phyloP scores from a whole-genome alignment of 2,797 vertebrate genomes.

The Buceros bicornis region DNA sequence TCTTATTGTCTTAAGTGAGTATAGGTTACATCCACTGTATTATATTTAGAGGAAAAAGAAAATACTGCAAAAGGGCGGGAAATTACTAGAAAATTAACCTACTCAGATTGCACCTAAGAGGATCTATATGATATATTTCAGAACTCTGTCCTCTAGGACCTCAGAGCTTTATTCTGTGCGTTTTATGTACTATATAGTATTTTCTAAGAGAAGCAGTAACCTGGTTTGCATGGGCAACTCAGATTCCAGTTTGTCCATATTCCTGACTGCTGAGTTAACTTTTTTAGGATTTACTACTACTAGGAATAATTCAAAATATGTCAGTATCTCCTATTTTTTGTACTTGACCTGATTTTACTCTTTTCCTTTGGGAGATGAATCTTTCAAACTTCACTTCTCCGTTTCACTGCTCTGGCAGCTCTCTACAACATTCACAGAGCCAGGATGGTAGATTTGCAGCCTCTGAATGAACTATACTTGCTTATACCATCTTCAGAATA shows the following conservation, averaged over 20 bases:
- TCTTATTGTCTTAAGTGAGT: neutral
- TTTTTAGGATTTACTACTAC: neutral
- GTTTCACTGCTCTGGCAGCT: slow-evolving; percentile 44
- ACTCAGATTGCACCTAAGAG: neutral
- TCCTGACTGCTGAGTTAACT: neutral
- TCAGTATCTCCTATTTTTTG: neutral
- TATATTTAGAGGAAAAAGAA: neutral
- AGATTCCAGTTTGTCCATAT: neutral
- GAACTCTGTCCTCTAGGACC: neutral
- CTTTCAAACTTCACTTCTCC: slow-evolving; percentile 39
- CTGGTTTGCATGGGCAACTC: neutral
- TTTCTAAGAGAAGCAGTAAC: neutral
- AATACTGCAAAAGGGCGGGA: neutral
- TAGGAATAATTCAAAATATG: slow-evolving; percentile 41
- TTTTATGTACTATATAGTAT: neutral
- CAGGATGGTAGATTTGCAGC: slow-evolving; percentile 6
- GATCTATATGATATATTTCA: fast-evolving
- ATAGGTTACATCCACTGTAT: neutral
- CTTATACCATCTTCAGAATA: slow-evolving; percentile 32
- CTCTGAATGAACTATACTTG: slow-evolving; percentile 50
- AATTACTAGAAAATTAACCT: neutral
- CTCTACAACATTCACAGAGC: neutral
- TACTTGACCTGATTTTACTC: neutral
- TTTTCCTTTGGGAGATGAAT: slow-evolving; percentile 9
- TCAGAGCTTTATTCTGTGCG: neutral